These are phyloP conservation scores for Nematostella vectensis DNA, from an alignment of 92 coral and sea anemone species.

Conservation along the genomic window DNA sequence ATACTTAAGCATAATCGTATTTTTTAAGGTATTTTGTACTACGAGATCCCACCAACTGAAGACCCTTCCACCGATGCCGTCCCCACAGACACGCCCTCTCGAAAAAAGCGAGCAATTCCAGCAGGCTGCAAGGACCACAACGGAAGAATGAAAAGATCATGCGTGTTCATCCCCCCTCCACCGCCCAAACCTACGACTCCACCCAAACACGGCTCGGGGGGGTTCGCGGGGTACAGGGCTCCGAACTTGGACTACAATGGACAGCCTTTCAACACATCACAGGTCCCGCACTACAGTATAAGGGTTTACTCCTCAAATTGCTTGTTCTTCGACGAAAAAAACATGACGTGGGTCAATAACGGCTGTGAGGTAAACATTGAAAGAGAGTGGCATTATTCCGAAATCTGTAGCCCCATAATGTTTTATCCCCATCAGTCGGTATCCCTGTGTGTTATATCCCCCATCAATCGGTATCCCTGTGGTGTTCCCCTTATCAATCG, in stretches of 20 bases:
- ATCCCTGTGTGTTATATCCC: no score
- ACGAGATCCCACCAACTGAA: constrained; percentile 6
- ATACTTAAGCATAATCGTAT: no score
- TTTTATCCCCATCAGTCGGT: no score
- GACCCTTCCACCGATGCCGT: constrained; percentile 2
- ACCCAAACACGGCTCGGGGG: constrained; percentile 18
- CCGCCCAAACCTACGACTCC: constrained; percentile 78
- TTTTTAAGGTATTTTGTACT: constrained; percentile 25
- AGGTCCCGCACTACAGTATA: constrained; percentile 48
- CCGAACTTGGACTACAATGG: constrained; percentile 75
- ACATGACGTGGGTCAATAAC: constrained; percentile 51
- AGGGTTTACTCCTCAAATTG: constrained; percentile 69
- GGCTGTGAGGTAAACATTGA: constrained; percentile 77
- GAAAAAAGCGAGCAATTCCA: constrained; percentile 56
- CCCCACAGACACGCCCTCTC: constrained; percentile 1
- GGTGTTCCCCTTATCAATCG: no score
- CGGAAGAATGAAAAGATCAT: constrained; percentile 72
- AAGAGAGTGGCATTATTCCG: no score
- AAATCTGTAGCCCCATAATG: no score
- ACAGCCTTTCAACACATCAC: constrained; percentile 47
- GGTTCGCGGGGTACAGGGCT: constrained; percentile 32
- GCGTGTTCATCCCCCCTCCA: constrained; percentile 87
- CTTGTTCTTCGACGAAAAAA: constrained; percentile 51
- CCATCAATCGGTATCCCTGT: no score
- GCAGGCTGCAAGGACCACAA: constrained; percentile 20